Percentiles rank a stretch among this genome's conserved stretches.
phyloP scores from a whole-genome alignment of 2,888 invertebrate genomes.

The Trimorus sp. region DNA sequence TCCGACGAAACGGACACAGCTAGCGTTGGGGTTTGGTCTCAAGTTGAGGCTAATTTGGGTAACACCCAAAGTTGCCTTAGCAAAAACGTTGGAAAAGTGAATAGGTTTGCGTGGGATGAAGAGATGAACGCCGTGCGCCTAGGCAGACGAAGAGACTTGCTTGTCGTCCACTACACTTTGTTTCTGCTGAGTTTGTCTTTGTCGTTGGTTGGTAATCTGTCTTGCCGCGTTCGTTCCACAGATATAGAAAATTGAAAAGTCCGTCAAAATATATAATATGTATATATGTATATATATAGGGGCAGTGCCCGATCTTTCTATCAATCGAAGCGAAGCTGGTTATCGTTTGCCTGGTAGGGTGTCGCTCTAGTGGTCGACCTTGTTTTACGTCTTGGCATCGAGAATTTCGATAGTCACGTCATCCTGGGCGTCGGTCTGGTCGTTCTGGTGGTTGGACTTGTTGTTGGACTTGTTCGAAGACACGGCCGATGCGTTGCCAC shows the following conservation, averaged over 20 bases:
- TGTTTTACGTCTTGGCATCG: conserved; percentile 84
- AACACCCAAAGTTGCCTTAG: conserved; percentile 50
- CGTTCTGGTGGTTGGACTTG: conserved; percentile 78
- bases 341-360: conserved; percentile 18
- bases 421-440: conserved; percentile 80
- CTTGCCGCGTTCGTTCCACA: conserved; percentile 22
- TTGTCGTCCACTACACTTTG: conserved; percentile 3
- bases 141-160: conserved; percentile 36
- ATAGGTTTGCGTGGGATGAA: conserved; percentile 10
- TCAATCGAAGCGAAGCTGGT: conserved; percentile 53
- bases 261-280: conserved; percentile 53
- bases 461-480: conserved; percentile 86
- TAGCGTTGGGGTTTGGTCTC: conserved; percentile 36
- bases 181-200: neutral
- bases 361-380: conserved; percentile 17
- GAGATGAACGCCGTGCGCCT: conserved; percentile 32
- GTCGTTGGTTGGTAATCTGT: conserved; percentile 3
- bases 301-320: conserved; percentile 39
- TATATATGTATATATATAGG: conserved; percentile 54
- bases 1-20: conserved; percentile 32
- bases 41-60: conserved; percentile 29
- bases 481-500: conserved; percentile 89
- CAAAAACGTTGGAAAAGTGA: conserved; percentile 57
- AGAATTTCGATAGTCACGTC: conserved; percentile 90
- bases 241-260: conserved; percentile 65